These are phyloP conservation scores for Macroramphosus scolopax DNA, from an alignment of 2,797 vertebrate genomes.

Conservation along the genomic window DNA sequence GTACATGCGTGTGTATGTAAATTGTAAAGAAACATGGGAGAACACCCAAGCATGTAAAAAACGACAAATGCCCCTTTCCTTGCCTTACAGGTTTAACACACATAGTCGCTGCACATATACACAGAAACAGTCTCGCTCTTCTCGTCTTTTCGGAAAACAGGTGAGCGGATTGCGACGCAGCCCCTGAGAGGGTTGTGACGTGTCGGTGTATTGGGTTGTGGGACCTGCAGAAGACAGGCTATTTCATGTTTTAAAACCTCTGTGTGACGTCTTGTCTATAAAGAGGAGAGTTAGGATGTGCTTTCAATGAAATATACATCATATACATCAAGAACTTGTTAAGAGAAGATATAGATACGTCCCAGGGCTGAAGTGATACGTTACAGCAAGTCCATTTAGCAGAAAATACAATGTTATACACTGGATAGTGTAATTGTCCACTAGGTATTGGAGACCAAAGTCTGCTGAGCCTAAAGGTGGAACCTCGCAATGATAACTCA, in stretches of 20 bases:
- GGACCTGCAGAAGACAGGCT: constrained; percentile 54
- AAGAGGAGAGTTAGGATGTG: constrained; percentile 61
- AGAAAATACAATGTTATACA: constrained; percentile 71
- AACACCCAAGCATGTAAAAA: constrained; percentile 19
- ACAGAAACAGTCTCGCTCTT: constrained; percentile 2
- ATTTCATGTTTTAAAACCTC: constrained; percentile 71
- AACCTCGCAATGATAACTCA: constrained; percentile 64
- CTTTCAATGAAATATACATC: constrained; percentile 74
- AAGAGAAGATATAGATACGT: constrained; percentile 74
- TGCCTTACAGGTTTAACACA: constrained; percentile 3
- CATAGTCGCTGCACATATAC: constrained; percentile 7
- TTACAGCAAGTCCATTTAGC: constrained; percentile 73
- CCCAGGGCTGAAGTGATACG: constrained; percentile 65
- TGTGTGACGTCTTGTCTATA: constrained; percentile 67
- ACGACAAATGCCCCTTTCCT: constrained; percentile 4
- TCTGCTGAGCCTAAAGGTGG: constrained; percentile 52
- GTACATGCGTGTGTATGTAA: constrained; percentile 8
- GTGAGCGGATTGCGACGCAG: constrained; percentile 16
- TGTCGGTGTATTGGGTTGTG: constrained; percentile 44
- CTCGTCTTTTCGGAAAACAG: neutral
- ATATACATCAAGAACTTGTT: constrained; percentile 76
- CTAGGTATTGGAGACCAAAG: constrained; percentile 57
- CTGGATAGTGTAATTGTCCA: constrained; percentile 68
- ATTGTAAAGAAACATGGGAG: constrained; percentile 37
- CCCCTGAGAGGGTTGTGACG: constrained; percentile 49